Conservation (phyloP, 1,140 invertebrate genomes). For the Euglossa dilemma region DNA sequence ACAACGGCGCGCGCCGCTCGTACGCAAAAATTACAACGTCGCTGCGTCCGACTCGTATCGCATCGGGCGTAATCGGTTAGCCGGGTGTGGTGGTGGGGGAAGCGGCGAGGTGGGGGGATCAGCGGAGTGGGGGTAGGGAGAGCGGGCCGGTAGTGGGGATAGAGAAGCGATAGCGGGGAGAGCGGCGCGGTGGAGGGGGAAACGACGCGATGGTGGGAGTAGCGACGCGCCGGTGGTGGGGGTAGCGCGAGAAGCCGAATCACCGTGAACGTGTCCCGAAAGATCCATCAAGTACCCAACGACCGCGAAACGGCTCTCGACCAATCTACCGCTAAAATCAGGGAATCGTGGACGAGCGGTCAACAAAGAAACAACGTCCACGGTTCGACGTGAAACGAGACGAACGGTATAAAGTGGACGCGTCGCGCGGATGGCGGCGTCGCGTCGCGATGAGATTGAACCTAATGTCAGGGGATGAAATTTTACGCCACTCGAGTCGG, state of each 20-base stretch:
- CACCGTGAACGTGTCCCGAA: slow-evolving; percentile 53
- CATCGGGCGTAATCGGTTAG: slow-evolving; percentile 26
- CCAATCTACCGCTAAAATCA: slow-evolving; percentile 65
- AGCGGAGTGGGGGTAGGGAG: too few species aligned
- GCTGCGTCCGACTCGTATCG: not conserved
- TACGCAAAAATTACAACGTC: slow-evolving; percentile 34
- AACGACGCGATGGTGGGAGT: too few species aligned
- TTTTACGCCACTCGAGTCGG: not conserved
- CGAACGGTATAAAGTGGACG: not conserved
- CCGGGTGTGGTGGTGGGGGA: not conserved
- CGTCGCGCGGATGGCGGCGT: too few species aligned
- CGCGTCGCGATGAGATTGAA: not conserved
- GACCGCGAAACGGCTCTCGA: slow-evolving; percentile 64
- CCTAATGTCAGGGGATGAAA: slow-evolving; percentile 29
- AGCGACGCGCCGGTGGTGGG: not conserved
- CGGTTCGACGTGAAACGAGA: not conserved
- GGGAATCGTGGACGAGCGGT: slow-evolving; percentile 45
- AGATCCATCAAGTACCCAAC: slow-evolving; percentile 65
- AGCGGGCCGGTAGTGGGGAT: too few species aligned
- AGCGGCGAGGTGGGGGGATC: too few species aligned
- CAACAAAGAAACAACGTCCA: slow-evolving; percentile 46
- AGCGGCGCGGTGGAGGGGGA: too few species aligned
- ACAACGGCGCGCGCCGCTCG: not conserved
- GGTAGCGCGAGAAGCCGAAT: slow-evolving; percentile 22
- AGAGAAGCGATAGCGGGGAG: too few species aligned